Evolutionary conservation across 2,888 invertebrate genomes (phyloP), one percentile per base, ranked within the genome.

Genomic region (Drosophila prostipennis): DNA sequence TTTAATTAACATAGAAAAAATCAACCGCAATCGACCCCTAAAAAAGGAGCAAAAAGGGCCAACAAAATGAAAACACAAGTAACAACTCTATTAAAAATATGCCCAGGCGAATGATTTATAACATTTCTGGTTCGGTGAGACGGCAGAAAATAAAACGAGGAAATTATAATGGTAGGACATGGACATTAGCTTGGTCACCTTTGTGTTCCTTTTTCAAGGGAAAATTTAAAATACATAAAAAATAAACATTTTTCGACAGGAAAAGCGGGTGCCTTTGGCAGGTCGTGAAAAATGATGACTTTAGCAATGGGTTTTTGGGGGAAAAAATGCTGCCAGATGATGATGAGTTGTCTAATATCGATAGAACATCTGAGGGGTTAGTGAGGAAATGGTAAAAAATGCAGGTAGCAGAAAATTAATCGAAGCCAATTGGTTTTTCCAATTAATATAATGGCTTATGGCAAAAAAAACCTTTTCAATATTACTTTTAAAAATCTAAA

Each of bases 31-130:
- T 65, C 74, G 60, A 71, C 59, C 74, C 55, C 19, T 11, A 14
- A 59, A 40, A 16, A 58, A 13, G 32, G 34, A 14, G 16, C 32
- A 34, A 34, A 58, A 45, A 34, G 6, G 3, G 48, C 10, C 5
- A 59, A 42, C 8, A 55, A 59, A 67, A 60, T 45, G 37, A 51
- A 43, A 76, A 75, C 63, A 79, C 45, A 51, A 72, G 72, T 75
- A 76, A 83, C 83, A 88, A 77, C 83, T 84, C 88, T 86, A 84
- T 84, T 86, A 87, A 84, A 85, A 88, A 86, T 86, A 76, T 87
- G 78, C 68, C 79, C 78, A 55, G 14, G 46, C 67, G 53, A 77
- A 84, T 84, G 88, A 84, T 88, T 87, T 85, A 87, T 80, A 80
- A 78, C 80, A 68, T 76, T 81, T 79, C 16, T 48, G 61, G 49